Base-by-base conservation (phyloP, 1,140 invertebrate genomes). In the Phthorimaea operculella region DNA sequence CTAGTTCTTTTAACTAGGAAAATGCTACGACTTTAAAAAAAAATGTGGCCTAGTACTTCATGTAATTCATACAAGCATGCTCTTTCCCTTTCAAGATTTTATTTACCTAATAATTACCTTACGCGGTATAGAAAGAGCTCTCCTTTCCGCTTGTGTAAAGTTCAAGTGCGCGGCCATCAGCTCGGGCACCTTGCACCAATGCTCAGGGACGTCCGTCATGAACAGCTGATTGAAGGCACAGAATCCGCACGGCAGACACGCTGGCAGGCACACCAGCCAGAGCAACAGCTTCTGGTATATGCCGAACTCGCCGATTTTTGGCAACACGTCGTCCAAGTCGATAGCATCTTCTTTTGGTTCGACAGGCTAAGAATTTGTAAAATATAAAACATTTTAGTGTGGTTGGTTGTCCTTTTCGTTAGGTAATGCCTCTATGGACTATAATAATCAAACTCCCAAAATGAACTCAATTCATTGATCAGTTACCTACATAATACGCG, bases 141-240 rank as follows among this genome's bases (percentile, higher is more conserved):
- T 89, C 51, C 90, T 87, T 57, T 89, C 80, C 48, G 90, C 87
- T 33, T 88, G 59, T 36, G 88, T 86, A 49, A 91, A 68, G 58
- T 73, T 74, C 4, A 70, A 52, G 58, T 73, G 72, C 4, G 70
- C 51, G 28, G 64, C 63, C 42, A 86, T 74, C 14, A 94, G 76
- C 59, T 90, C 88, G 0, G 93, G 92, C 4, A 94, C 86, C 49
- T 80, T 86, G 68, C 94, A 96, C 93, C 93, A 94, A 80, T 95
- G 92, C 33, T 91, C 88, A 0, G 94, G 94, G 16, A 89, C 89
- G 63, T 94, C 92, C 0, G 92, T 89, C 92, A 95, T 94, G 76
- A 96, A 96, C 1, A 95, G 88, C 74, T 96, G 95, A 83, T 95
- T 96, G 77, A 96, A 96, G 0, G 94, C 94, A 75, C 94, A 93